Percentiles rank a stretch among this genome's conserved stretches.
phyloP scores from a whole-genome alignment of 2,888 invertebrate genomes.

The Morpho deidamia region DNA sequence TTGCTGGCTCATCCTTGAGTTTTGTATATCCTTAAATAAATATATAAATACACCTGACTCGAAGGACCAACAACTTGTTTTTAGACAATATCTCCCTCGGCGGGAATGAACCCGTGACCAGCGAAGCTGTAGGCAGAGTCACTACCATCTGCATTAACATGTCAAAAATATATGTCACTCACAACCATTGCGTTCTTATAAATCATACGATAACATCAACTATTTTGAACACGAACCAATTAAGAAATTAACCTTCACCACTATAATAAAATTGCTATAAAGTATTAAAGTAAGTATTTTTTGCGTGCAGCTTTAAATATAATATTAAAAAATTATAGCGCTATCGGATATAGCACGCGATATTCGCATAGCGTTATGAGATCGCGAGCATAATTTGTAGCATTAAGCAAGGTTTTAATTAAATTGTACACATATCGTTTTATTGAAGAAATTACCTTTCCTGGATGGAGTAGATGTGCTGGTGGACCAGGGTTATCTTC shows the following conservation, averaged over 20 bases:
- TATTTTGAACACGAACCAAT: conserved; percentile 8
- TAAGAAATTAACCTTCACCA: conserved; percentile 3
- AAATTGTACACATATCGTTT: neutral
- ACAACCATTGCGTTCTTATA: neutral
- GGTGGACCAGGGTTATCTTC: conserved; percentile 82
- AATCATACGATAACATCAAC: conserved; percentile 14
- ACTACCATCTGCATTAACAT: too few relatives aligned
- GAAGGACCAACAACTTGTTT: too few relatives aligned
- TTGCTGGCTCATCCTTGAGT: too few relatives aligned
- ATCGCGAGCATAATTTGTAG: conserved; percentile 11
- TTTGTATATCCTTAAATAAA: too few relatives aligned
- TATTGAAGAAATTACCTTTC: conserved; percentile 78
- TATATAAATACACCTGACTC: too few relatives aligned
- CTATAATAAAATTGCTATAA: conserved; percentile 1
- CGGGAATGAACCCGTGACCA: too few relatives aligned
- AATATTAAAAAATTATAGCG: neutral
- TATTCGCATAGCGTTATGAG: conserved; percentile 15
- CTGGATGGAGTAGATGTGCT: conserved; percentile 90
- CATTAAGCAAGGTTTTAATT: neutral
- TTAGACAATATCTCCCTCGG: too few relatives aligned
- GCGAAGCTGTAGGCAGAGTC: too few relatives aligned
- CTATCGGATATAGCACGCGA: conserved; percentile 14
- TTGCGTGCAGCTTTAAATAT: conserved; percentile 10
- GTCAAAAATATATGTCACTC: too few relatives aligned
- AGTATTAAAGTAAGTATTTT: neutral